Base-by-base conservation (phyloP, 2,113 vertebrate genomes). In the Suncus etruscus region DNA sequence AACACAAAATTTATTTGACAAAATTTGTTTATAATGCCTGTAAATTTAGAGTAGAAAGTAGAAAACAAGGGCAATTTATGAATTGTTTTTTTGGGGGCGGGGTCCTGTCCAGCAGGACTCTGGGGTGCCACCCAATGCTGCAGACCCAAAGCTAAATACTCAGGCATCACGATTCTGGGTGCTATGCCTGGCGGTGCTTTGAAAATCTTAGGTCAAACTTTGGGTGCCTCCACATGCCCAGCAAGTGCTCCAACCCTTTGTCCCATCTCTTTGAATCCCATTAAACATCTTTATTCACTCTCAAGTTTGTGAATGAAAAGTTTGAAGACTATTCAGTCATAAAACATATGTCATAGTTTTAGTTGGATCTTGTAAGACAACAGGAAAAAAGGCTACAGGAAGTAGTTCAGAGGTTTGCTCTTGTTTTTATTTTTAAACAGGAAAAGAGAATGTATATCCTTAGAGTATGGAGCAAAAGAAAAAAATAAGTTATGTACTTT, bases 351-450 rank as follows among this genome's bases (percentile, higher is more conserved):
- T 77, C n/a, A 80, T 39, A 61, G 50, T 75, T 89, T 86, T 80
- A 94, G 48, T 70, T 91, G 54, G 68, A 77, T 54, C 73, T 86
- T 68, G 22, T 24, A 89, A 45, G n/a, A 74, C 2, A 47, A 61
- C 58, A 61, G 58, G 18, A 66, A 27, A 75, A 77, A 70, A 48
- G 76, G 5, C 11, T 76, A 3, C 10, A 22, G 73, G 51, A 81
- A 82, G 22, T 20, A 83, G 70, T 63, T 86, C n/a, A 87, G 77
- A 93, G 66, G 72, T 81, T 89, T 15, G 51, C 22, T 92, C 7
- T 69, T 69, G 61, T 16, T 70, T 31, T 11, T 22, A 10, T 3
- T 14, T 22, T 87, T 86, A 91, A 75, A 84, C 7, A 69, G n/a
- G 14, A 24, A 47, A 72, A 79, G 85, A 63, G 8, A 45, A 73